Percentiles rank a stretch among this genome's conserved stretches.
Evolutionary conservation across 2,113 vertebrate species (phyloP).

Genomic region (Gulo gulo): DNA sequence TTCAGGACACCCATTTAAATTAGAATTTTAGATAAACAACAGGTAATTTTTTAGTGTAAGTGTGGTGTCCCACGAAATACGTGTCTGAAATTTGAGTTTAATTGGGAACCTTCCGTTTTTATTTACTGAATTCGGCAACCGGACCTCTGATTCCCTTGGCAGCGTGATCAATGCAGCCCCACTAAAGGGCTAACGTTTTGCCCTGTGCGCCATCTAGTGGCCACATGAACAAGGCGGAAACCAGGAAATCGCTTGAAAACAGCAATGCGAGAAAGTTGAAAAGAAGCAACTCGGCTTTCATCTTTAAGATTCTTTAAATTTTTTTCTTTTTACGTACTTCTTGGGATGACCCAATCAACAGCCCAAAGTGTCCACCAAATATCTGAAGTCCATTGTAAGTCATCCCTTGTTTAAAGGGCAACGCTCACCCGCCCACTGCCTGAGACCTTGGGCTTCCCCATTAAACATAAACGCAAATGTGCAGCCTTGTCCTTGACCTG

Average conservation of each 20-base stretch:
- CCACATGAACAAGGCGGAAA: neutral
- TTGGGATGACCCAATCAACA: neutral
- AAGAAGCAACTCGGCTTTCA: neutral
- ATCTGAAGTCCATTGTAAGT: neutral
- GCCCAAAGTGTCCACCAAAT: neutral
- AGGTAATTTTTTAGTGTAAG: neutral
- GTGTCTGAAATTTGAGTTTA: conserved; percentile 1
- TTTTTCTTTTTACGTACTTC: neutral
- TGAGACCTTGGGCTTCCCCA: neutral
- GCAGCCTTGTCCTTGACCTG: neutral
- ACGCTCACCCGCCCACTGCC: neutral
- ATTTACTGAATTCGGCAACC: neutral
- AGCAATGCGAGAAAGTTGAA: neutral
- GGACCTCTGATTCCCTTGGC: neutral
- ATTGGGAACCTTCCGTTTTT: neutral
- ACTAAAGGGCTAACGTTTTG: conserved; percentile 13
- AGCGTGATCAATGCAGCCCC: neutral
- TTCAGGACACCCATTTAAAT: neutral
- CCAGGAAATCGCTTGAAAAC: neutral
- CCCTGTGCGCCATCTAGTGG: conserved; percentile 66
- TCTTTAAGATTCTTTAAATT: neutral
- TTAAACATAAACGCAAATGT: neutral
- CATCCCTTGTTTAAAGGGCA: neutral
- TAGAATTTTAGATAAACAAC: neutral
- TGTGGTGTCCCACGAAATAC: neutral